Evolutionary conservation across 2,113 vertebrate species (phyloP), one percentile per base, ranked within the genome.

Genomic region (Camarhynchus parvulus): DNA sequence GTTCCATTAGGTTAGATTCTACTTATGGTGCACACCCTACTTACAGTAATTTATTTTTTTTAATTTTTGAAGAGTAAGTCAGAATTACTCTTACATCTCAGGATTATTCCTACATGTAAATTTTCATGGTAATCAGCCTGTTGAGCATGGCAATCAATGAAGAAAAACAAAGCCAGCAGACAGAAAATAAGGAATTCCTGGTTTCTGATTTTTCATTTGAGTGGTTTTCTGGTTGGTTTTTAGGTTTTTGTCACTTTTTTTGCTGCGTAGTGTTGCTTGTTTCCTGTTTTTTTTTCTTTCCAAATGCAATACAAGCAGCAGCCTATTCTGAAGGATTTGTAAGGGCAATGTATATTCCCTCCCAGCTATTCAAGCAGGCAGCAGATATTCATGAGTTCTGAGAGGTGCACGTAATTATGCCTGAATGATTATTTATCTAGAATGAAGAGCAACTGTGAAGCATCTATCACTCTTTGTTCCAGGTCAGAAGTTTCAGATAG

Each of bases 391-490:
- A 82, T 53, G 90, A 94, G 58, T 56, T 59, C 53, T 19, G 41
- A 76, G 75, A 94, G 39, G 75, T 82, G 87, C 77, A 90, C 19
- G 20, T 85, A 85, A 94, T 95, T 94, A 94, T 64, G 46, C 66
- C 70, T 49, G 62, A 87, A 89, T 87, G 81, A 95, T 87, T 91
- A 92, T 84, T 91, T 93, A 92, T 50, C 78, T 81, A 80, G 64
- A 96, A 93, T 11, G 63, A 83, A 83, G 67, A 89, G 52, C 87
- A 94, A 92, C 56, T 47, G 33, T 67, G 81, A 76, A 83, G 53
- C 82, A 95, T 93, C 87, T 81, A 89, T 96, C 90, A 79, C 58
- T 64, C 73, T 94, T 62, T 92, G 89, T 92, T 95, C 75, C 90
- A 91, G 92, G 90, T 94, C 93, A 95, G 74, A 92, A 93, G 70